Evolutionary conservation across 2,797 vertebrate species (phyloP).

Genomic region (Lacerta bilineata): DNA sequence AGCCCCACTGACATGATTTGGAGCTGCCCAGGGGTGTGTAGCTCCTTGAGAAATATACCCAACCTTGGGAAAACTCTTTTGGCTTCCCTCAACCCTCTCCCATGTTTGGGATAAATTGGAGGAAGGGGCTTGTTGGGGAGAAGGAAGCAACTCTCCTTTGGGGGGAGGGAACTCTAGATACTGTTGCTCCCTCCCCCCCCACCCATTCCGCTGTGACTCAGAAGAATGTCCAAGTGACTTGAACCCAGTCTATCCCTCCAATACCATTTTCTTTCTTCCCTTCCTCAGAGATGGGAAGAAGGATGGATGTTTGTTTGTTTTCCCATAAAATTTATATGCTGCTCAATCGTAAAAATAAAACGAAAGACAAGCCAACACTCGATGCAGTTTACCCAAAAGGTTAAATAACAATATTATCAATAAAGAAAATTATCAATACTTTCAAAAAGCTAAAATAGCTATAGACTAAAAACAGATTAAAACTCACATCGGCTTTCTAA

Average conservation of each 20-base stretch:
- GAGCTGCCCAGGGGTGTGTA: neutral
- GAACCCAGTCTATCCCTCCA: neutral
- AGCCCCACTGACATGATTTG: neutral
- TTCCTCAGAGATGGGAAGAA: constrained; percentile 42
- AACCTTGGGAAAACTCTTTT: neutral
- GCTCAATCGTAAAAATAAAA: too few species aligned
- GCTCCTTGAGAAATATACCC: neutral
- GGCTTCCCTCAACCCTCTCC: neutral
- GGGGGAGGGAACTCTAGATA: neutral
- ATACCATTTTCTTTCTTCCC: neutral
- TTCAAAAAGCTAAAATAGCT: too few species aligned
- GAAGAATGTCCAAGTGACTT: neutral
- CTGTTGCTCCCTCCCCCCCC: neutral
- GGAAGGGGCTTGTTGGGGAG: neutral
- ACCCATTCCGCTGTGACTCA: neutral
- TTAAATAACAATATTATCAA: too few species aligned
- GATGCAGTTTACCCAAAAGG: too few species aligned
- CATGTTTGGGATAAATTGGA: neutral
- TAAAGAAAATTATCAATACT: too few species aligned
- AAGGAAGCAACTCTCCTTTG: too few species aligned
- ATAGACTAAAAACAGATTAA: too few species aligned
- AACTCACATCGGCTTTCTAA: too few species aligned
- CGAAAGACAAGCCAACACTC: too few species aligned
- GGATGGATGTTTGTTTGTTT: neutral
- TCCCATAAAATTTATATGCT: too few species aligned